Evolutionary conservation across 2,113 vertebrate species (phyloP), one percentile per base, ranked within the genome.

Genomic region (Onychostoma macrolepis): DNA sequence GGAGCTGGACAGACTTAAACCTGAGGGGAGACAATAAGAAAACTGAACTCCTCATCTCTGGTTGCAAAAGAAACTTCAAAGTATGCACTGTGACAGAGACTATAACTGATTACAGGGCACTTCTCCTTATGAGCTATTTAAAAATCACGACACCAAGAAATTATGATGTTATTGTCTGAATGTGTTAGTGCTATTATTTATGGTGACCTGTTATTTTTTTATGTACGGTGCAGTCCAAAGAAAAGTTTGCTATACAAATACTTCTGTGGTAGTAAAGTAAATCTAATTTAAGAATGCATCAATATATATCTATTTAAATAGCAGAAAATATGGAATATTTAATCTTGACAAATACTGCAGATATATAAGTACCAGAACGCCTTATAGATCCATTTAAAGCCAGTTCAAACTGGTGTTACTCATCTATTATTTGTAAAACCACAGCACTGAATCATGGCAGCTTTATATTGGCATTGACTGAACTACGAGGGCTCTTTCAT

Each of bases 111-210:
- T 83, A 50, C 63, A n/a, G 82, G 84, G 84, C 75, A 48, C 83
- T 88, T 69, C 71, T 84, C 84, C 89, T 90, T 80, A 89, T 88
- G 92, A 91, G 88, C 88, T 95, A 94, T 95, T 95, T 94, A 94
- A 94, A 93, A 69, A 30, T 81, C 89, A 92, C 88, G 90, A 92
- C 86, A 93, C 91, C 92, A 93, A 93, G 90, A 88, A 93, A 91
- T 41, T 90, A 91, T 92, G 91, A 92, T 92, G 90, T 92, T 94
- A 92, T 93, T 92, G 91, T 95, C 94, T 94, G 92, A 94, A 94
- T 95, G 94, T 95, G 92, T 90, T 90, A 87, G 83, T 93, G 89
- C 86, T 93, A 93, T 95, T 95, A 96, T 96, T 96, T 96, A 95
- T 95, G 93, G 88, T 89, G 72, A 90, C 83, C 87, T 89, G 74